Evolutionary conservation across 2,797 vertebrate species (phyloP).

Genomic region (Mormyrops attenuatus): DNA sequence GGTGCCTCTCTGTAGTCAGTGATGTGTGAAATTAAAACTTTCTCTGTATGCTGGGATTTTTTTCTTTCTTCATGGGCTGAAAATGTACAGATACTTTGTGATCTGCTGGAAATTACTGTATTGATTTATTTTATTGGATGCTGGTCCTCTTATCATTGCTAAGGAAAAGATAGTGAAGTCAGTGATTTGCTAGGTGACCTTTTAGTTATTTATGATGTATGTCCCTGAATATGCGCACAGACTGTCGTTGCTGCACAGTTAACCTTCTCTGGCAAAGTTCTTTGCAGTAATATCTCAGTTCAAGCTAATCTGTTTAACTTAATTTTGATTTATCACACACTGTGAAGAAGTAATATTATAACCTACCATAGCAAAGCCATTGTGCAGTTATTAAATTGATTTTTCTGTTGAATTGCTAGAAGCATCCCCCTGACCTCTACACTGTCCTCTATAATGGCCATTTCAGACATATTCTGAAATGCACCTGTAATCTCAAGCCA

Average conservation of each 20-base stretch:
- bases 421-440: neutral
- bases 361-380: neutral
- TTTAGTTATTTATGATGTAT: neutral
- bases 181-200: neutral
- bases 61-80: neutral
- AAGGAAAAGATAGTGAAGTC: neutral
- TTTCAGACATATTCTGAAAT: neutral
- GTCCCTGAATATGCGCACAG: neutral
- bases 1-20: neutral
- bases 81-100: neutral
- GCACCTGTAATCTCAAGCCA: neutral
- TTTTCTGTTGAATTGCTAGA: neutral
- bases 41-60: neutral
- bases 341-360: neutral
- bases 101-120: neutral
- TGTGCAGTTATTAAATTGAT: neutral
- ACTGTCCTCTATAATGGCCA: neutral
- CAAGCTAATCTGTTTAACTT: neutral
- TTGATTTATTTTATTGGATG: neutral
- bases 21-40: slow-evolving; percentile 18
- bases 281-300: neutral
- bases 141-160: neutral
- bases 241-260: neutral
- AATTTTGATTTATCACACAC: neutral
- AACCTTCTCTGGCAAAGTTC: neutral